phyloP scores from a whole-genome alignment of 1,140 invertebrate species.

The Caenorhabditis briggsae region DNA sequence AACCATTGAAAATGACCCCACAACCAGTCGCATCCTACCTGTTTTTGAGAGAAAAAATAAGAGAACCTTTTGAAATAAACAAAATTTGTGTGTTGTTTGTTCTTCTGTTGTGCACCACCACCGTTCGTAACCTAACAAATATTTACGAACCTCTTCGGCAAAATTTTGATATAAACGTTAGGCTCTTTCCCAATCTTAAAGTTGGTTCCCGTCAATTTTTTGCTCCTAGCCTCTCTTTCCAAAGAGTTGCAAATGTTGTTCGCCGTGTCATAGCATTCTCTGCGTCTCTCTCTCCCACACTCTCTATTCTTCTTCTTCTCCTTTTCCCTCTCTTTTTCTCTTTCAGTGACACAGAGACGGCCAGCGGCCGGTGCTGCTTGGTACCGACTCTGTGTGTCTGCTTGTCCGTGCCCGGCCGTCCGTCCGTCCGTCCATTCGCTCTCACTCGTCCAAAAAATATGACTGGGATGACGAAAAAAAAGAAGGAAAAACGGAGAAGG shows the following conservation, averaged over 20 bases:
- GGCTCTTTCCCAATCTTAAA: background rate
- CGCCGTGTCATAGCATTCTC: background rate
- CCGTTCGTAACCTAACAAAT: constrained; percentile 12
- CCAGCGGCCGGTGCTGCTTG: constrained; percentile 43
- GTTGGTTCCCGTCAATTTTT: background rate
- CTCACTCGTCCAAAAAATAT: constrained; percentile 39
- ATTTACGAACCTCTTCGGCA: background rate
- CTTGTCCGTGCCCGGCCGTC: constrained; percentile 39
- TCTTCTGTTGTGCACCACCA: background rate
- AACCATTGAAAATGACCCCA: constrained; percentile 40
- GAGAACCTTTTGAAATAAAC: background rate
- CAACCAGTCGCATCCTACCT: constrained; percentile 27
- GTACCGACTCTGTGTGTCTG: constrained; percentile 51
- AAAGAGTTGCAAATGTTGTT: constrained; percentile 32
- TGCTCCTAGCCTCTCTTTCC: background rate
- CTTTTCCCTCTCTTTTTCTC: constrained; percentile 14
- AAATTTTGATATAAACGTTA: constrained; percentile 6
- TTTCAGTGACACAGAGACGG: constrained; percentile 6
- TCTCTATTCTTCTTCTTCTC: background rate
- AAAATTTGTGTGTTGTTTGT: constrained; percentile 30
- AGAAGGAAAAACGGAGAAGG: constrained; percentile 4
- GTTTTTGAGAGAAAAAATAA: background rate
- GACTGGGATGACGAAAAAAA: constrained; percentile 1
- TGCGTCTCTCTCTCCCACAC: constrained; percentile 6
- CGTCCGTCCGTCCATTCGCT: background rate